A percentile compares a stretch with the other conserved stretches of the same genome.
phyloP scores from a whole-genome alignment of 2,113 vertebrate species.

The Regulus satrapa region DNA sequence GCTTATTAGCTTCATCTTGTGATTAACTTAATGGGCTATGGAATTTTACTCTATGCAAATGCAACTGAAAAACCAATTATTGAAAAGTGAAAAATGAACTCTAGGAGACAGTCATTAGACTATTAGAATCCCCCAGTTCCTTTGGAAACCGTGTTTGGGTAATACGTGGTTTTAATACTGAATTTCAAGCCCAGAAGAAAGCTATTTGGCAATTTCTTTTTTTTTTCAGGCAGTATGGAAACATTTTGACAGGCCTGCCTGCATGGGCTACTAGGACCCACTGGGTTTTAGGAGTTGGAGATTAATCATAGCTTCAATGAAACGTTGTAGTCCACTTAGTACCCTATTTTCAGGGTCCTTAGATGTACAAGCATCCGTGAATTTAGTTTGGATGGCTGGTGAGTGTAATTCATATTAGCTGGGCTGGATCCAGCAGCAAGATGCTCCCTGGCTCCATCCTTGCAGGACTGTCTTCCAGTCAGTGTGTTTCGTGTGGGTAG shows the following conservation, averaged over 20 bases:
- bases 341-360: background rate
- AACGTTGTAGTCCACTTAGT: constrained; percentile 7
- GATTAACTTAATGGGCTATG: constrained; percentile 75
- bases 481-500: background rate
- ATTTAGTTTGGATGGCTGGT: background rate
- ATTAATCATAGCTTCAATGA: background rate
- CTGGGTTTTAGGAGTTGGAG: background rate
- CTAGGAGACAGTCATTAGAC: constrained; percentile 69
- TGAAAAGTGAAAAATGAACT: constrained; percentile 76
- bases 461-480: background rate
- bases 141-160: constrained; percentile 49
- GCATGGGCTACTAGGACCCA: background rate
- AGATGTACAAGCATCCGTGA: background rate
- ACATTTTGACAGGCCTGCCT: constrained; percentile 33
- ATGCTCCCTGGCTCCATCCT: background rate
- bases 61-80: constrained; percentile 73
- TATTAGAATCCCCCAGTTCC: constrained; percentile 59
- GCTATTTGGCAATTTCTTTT: background rate
- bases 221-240: background rate
- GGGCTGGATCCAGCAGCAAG: background rate
- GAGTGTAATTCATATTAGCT: background rate
- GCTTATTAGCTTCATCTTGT: constrained; percentile 69
- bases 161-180: constrained; percentile 48
- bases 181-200: background rate
- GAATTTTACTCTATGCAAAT: constrained; percentile 70